Evolutionary conservation across 2,113 vertebrate species (phyloP).

Genomic region (Xerus inauris): DNA sequence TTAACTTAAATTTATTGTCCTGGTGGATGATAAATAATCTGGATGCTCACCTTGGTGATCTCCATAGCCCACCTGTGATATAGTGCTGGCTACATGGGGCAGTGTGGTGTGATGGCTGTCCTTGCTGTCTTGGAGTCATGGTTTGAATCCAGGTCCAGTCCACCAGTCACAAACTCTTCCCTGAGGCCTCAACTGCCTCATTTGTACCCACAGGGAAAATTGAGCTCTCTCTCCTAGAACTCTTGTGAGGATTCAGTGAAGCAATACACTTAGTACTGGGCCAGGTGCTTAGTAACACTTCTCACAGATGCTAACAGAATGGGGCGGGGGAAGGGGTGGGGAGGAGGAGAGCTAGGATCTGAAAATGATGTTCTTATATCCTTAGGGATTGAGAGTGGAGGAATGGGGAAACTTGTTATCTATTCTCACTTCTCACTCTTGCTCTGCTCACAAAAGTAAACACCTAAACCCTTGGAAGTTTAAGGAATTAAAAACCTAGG

Average conservation of each 20-base stretch:
- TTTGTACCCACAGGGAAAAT: neutral
- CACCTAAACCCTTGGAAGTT: neutral
- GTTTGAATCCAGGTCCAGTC: neutral
- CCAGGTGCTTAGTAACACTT: conserved; percentile 18
- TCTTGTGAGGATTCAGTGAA: neutral
- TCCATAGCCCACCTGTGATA: neutral
- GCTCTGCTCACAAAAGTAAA: neutral
- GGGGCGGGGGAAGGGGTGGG: too few species aligned
- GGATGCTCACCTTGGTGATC: neutral
- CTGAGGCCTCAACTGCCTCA: neutral
- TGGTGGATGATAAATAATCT: neutral
- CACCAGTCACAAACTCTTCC: neutral
- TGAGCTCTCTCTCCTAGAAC: neutral
- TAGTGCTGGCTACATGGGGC: neutral
- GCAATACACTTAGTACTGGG: neutral
- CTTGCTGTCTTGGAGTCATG: neutral
- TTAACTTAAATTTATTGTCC: neutral
- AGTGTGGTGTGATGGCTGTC: neutral
- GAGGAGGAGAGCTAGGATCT: neutral
- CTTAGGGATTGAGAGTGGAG: neutral
- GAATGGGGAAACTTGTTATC: neutral
- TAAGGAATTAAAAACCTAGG: conserved; percentile 3
- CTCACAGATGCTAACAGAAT: neutral
- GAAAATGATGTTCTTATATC: neutral
- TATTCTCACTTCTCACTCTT: neutral